These are phyloP conservation scores for Aelia acuminata DNA, from an alignment of 2,888 invertebrate genomes.

Conservation along the genomic window DNA sequence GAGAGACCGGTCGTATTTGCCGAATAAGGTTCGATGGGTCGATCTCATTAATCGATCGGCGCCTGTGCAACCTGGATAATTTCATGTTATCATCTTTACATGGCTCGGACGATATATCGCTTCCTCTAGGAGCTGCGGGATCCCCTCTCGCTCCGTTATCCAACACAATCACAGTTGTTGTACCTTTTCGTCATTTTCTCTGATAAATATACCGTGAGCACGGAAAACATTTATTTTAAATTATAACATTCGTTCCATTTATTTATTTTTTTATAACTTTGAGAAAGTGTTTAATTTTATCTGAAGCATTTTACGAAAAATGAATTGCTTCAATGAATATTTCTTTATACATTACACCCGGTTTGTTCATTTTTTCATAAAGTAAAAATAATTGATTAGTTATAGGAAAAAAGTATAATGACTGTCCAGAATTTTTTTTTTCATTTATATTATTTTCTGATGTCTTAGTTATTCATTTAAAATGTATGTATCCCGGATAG, in stretches of 20 bases:
- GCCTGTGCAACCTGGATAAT: slow-evolving; percentile 31
- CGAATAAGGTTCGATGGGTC: slow-evolving; percentile 46
- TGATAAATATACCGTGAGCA: slow-evolving; percentile 4
- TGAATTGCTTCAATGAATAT: too few relatives aligned
- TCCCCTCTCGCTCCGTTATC: slow-evolving; percentile 14
- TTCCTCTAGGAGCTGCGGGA: slow-evolving; percentile 43
- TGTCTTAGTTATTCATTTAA: too few relatives aligned
- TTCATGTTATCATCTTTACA: slow-evolving; percentile 48
- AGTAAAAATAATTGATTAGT: too few relatives aligned
- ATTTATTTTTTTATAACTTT: not conserved
- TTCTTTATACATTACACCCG: too few relatives aligned
- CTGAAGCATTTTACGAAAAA: too few relatives aligned
- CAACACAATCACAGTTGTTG: not conserved
- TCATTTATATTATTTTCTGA: too few relatives aligned
- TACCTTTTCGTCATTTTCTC: slow-evolving; percentile 7
- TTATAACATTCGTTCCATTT: not conserved
- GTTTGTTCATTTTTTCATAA: too few relatives aligned
- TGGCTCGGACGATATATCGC: slow-evolving; percentile 19
- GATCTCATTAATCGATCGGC: slow-evolving; percentile 51
- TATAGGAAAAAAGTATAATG: too few relatives aligned
- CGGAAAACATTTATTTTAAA: not conserved
- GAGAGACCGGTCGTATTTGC: slow-evolving; percentile 45
- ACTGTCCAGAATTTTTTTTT: too few relatives aligned
- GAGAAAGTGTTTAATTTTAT: not conserved
- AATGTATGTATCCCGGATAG: too few relatives aligned